Base-by-base conservation (phyloP, 2,888 invertebrate species). In the Odontothrips loti region DNA sequence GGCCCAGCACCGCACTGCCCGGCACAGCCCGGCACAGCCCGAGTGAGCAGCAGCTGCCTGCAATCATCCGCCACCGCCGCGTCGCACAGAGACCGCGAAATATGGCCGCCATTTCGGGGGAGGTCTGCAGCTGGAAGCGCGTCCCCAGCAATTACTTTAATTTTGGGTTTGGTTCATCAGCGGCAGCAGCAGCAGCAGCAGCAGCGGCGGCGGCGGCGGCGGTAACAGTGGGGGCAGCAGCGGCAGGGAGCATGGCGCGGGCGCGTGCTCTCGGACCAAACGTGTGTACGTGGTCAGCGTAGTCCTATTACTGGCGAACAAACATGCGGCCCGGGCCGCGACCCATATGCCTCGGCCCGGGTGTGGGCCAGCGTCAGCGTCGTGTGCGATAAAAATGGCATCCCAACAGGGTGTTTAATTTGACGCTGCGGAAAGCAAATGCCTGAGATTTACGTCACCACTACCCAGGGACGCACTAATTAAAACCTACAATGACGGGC, bases 151-250 rank as follows among this genome's bases (percentile, higher is more conserved):
- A 75, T 75, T 75, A 75, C 68, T 75, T 75, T 75, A 75, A 75
- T 75, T 75, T 23, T 75, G 2, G 23, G 68, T 75, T 75, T 27
- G 68, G 68, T 75, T 75, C 68, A 75, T 75, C 68, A 75, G 68
- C 68, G 12, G 68, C 58, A 4, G 34, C 34, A 43, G 34, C 34
- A 43, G 34, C 34, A 43, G 34, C 34, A 43, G 34, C 34, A 6
- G 34, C 34, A 4, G 34, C 34, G 6, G 34, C 34, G 34, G 34
- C 34, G 2, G 34, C 34, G 6, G 34, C 34, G 34, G 34, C 34
- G 34, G 34, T 43, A 6, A 6, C 34, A 6, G 34, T 43, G 34
- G n/a, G n/a, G n/a, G n/a, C n/a, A n/a, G n/a, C n/a, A n/a, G n/a
- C n/a, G n/a, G n/a, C n/a, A n/a, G n/a, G n/a, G n/a, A n/a, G n/a